These are phyloP conservation scores for Adrianichthys oophorus DNA, from an alignment of 2,797 vertebrate species.

Conservation along the genomic window DNA sequence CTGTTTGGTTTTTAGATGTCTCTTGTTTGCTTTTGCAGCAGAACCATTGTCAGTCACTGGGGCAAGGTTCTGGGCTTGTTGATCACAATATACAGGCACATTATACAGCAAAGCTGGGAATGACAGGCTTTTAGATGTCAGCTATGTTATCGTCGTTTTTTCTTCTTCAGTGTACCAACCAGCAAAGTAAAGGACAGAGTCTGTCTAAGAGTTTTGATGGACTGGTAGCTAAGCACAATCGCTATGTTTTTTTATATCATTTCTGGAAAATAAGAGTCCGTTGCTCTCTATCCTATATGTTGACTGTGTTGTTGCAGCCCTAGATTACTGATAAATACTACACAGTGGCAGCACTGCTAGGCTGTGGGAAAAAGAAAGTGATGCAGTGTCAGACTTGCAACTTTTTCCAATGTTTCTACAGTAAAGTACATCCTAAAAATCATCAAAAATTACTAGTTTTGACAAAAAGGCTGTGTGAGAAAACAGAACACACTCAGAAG, in stretches of 20 bases:
- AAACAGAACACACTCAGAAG: no score
- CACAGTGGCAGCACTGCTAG: no score
- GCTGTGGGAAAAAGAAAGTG: no score
- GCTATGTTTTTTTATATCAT: slow-evolving; percentile 32
- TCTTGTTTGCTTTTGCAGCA: slow-evolving; percentile 33
- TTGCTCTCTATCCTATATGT: slow-evolving; percentile 20
- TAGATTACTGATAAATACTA: no score
- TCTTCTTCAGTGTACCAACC: slow-evolving; percentile 29
- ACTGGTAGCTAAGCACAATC: slow-evolving; percentile 36
- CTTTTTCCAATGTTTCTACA: no score
- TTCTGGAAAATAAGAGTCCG: slow-evolving; percentile 37
- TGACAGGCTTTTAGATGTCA: slow-evolving; percentile 29
- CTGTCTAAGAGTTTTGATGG: slow-evolving; percentile 39
- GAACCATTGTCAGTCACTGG: slow-evolving; percentile 32
- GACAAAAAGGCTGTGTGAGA: no score
- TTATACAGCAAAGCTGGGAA: slow-evolving; percentile 49
- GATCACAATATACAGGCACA: slow-evolving; percentile 42
- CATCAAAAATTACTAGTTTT: no score
- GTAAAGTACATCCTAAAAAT: no score
- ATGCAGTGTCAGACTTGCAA: no score
- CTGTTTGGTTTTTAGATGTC: slow-evolving; percentile 52
- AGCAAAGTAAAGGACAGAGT: slow-evolving; percentile 36
- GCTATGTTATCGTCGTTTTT: slow-evolving; percentile 46
- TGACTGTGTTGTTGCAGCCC: slow-evolving; percentile 16
- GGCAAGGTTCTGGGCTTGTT: slow-evolving; percentile 39